A percentile compares a stretch with the other conserved stretches of the same genome.
Evolutionary conservation across 2,797 vertebrate genomes (phyloP).

Genomic region (Manis pentadactyla): DNA sequence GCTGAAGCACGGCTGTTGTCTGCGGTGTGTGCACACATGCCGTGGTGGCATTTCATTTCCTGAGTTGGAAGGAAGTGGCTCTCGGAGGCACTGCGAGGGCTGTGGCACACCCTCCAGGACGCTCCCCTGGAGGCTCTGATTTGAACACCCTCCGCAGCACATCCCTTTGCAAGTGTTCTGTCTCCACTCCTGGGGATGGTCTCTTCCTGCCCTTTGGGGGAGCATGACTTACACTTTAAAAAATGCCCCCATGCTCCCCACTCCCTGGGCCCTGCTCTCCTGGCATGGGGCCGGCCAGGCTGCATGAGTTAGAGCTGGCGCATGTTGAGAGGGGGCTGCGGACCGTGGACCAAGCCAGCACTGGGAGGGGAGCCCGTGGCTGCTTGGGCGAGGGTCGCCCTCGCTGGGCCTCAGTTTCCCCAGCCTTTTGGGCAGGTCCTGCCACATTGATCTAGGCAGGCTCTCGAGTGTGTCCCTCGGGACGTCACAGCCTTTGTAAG

Average conservation of each 20-base stretch:
- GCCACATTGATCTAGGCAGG: not conserved
- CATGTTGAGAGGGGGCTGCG: not conserved
- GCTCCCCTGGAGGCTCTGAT: too few species aligned
- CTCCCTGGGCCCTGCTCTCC: not conserved
- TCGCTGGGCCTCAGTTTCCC: not conserved
- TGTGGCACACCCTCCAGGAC: too few species aligned
- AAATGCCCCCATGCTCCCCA: not conserved
- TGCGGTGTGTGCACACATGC: too few species aligned
- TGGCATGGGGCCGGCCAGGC: not conserved
- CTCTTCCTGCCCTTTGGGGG: not conserved
- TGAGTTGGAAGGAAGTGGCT: too few species aligned
- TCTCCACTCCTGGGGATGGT: not conserved
- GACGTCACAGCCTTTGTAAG: not conserved
- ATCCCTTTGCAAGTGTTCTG: too few species aligned
- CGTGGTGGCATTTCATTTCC: too few species aligned
- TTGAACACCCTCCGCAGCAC: not conserved
- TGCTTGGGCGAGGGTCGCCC: too few species aligned
- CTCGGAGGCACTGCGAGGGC: too few species aligned
- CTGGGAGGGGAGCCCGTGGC: not conserved
- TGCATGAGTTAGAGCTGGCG: not conserved
- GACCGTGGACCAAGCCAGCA: not conserved
- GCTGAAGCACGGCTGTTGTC: too few species aligned
- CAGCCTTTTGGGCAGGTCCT: accelerated
- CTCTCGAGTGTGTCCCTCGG: not conserved
- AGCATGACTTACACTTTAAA: not conserved